A percentile compares a stretch with the other conserved stretches of the same genome.
These are phyloP conservation scores for Myotis pilosus DNA, from an alignment of 2,797 vertebrate species.

Conservation along the genomic window DNA sequence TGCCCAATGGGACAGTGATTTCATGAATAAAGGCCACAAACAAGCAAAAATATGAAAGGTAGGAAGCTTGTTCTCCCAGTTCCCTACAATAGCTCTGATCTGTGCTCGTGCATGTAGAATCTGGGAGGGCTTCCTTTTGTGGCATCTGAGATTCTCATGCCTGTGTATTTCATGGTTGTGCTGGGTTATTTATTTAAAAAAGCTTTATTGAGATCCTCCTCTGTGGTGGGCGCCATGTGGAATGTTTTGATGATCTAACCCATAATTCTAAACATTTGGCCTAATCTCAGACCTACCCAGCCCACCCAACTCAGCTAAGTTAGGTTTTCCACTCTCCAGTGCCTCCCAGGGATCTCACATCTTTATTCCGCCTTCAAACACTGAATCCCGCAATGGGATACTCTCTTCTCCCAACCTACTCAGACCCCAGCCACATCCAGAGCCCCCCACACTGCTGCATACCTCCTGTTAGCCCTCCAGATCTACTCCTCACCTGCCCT, in stretches of 20 bases:
- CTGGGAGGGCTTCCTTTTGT: background rate
- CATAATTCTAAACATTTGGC: background rate
- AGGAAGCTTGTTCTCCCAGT: background rate
- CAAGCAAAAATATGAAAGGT: background rate
- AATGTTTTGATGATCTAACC: background rate
- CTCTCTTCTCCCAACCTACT: background rate
- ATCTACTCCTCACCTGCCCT: background rate
- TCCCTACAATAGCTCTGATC: background rate
- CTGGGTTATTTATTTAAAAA: constrained; percentile 21
- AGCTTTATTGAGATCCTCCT: background rate
- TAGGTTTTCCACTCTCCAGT: background rate
- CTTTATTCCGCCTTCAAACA: background rate
- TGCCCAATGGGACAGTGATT: background rate
- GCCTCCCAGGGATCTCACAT: background rate
- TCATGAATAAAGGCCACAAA: constrained; percentile 30
- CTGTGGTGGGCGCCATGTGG: background rate
- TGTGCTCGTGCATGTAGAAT: background rate
- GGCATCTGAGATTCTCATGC: background rate
- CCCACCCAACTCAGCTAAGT: background rate
- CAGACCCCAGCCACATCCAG: background rate
- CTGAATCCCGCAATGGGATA: background rate
- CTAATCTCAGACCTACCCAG: background rate
- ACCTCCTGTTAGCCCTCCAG: background rate
- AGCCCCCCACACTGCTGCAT: background rate
- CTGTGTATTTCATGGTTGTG: background rate